Percentiles rank a stretch among this genome's conserved stretches.
These are phyloP conservation scores for Lasius platythorax DNA, from an alignment of 2,888 invertebrate species.

Conservation along the genomic window DNA sequence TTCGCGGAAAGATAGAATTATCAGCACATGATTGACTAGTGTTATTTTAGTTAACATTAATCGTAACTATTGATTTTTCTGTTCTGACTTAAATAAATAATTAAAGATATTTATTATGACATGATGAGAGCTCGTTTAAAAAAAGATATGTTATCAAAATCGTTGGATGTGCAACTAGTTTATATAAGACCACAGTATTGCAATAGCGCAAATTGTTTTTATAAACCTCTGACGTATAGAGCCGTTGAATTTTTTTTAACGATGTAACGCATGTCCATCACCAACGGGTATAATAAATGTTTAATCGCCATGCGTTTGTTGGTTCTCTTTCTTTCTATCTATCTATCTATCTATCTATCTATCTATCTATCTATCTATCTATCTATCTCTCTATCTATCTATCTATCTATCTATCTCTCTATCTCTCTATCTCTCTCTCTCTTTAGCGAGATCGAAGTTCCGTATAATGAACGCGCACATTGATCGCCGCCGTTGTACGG, in stretches of 20 bases:
- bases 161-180: neutral
- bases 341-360: neutral
- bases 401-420: no score
- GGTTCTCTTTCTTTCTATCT: neutral
- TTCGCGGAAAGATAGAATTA: neutral
- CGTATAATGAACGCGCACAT: constrained; percentile 51
- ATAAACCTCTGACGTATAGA: neutral
- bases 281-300: constrained; percentile 1
- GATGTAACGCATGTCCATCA: neutral
- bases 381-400: no score
- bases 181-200: neutral
- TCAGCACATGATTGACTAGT: neutral
- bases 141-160: neutral
- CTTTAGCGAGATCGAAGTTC: constrained; percentile 27
- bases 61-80: neutral
- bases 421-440: no score
- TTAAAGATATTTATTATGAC: neutral
- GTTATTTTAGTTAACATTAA: neutral
- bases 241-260: neutral
- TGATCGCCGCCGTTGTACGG: constrained; percentile 44
- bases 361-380: no score
- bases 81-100: no score
- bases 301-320: constrained; percentile 18
- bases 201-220: neutral
- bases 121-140: neutral